Percentiles rank a stretch among this genome's conserved stretches.
Evolutionary conservation across 2,113 vertebrate species (phyloP).

Genomic region (Erpornis zantholeuca): DNA sequence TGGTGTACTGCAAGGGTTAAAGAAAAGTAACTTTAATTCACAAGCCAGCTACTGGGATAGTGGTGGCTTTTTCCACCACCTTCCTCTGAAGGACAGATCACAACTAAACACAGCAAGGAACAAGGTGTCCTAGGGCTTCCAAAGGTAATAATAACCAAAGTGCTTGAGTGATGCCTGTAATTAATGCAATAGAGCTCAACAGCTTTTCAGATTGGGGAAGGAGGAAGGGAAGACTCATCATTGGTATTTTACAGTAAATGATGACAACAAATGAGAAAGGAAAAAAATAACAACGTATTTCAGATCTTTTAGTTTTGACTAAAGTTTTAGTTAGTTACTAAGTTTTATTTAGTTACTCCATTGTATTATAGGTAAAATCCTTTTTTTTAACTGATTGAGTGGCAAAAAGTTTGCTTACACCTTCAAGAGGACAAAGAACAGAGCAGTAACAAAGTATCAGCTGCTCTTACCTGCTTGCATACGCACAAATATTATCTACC

Average conservation of each 20-base stretch:
- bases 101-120: background rate
- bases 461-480: constrained; percentile 89
- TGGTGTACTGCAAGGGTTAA: background rate
- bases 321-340: too few relatives aligned
- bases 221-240: background rate
- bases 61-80: fast-evolving
- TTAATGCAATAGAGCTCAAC: background rate
- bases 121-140: background rate
- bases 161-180: background rate
- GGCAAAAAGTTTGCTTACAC: background rate
- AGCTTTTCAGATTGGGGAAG: background rate
- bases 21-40: background rate
- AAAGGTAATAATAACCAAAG: background rate
- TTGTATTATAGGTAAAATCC: background rate
- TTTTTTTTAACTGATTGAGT: background rate
- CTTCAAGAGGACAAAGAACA: background rate
- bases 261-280: background rate
- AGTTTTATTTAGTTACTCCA: background rate
- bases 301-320: background rate
- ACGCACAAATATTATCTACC: constrained; percentile 95
- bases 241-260: background rate
- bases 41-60: background rate
- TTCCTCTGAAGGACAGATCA: background rate
- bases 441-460: background rate
- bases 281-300: background rate